Evolutionary conservation across 2,113 vertebrate genomes (phyloP).

Genomic region (Tiliqua scincoides): DNA sequence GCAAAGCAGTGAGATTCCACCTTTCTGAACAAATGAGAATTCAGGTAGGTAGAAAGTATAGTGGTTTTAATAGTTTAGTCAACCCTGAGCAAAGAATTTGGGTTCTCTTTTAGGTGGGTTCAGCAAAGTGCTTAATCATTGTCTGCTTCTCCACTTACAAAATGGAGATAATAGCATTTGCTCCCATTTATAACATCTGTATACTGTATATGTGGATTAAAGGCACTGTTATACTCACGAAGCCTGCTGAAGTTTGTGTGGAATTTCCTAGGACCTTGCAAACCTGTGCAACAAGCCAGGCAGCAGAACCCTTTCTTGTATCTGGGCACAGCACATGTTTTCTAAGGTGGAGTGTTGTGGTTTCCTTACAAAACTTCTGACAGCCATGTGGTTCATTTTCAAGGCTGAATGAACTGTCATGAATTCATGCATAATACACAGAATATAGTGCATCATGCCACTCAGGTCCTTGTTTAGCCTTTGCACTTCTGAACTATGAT

Average conservation of each 20-base stretch:
- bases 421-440: background rate
- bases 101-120: constrained; percentile 26
- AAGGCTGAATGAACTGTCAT: constrained; percentile 49
- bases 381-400: constrained; percentile 35
- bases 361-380: constrained; percentile 62
- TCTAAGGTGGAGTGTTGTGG: constrained; percentile 58
- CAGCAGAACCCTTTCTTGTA: constrained; percentile 47
- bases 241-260: constrained; percentile 55
- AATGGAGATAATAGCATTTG: constrained; percentile 46
- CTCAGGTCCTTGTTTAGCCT: background rate
- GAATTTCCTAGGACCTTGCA: constrained; percentile 14
- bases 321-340: constrained; percentile 59
- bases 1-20: background rate
- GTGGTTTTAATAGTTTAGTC: background rate
- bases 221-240: constrained; percentile 1
- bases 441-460: constrained; percentile 43
- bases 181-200: constrained; percentile 35
- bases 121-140: constrained; percentile 31
- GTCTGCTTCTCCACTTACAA: constrained; percentile 30
- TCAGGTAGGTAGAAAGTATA: background rate
- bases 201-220: constrained; percentile 29
- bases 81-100: background rate
- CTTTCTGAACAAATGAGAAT: background rate
- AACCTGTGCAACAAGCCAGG: constrained; percentile 34
- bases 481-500: background rate